Conservation (phyloP, 2,797 vertebrate genomes). For the Pelochelys cantorii region DNA sequence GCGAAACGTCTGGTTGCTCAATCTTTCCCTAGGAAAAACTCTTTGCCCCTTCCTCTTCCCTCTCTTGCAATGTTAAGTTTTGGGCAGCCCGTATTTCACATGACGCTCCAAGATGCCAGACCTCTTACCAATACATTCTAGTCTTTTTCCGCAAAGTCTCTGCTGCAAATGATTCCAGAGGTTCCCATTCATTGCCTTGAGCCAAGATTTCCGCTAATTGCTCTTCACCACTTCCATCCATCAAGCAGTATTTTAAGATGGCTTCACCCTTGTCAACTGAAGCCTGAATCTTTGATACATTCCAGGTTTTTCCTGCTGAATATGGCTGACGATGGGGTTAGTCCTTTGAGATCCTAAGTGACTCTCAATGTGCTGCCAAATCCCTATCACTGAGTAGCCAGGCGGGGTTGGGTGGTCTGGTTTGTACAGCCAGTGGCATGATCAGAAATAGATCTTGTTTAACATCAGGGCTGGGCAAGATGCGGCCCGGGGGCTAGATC, state of each 20-base stretch:
- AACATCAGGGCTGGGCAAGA: not conserved
- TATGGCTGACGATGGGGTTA: not conserved
- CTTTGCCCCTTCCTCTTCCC: not conserved
- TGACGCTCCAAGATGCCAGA: not conserved
- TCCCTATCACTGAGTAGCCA: not conserved
- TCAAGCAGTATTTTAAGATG: not conserved
- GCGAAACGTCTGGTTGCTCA: not conserved
- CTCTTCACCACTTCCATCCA: not conserved
- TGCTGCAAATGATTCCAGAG: not conserved
- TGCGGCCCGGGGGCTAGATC: no score
- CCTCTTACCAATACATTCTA: not conserved
- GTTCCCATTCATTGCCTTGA: not conserved
- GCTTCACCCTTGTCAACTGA: slow-evolving; percentile 2
- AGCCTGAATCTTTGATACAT: not conserved
- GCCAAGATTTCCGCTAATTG: not conserved
- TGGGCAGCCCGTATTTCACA: not conserved
- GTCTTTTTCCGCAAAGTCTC: not conserved
- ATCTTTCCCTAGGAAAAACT: not conserved
- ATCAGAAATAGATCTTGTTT: not conserved
- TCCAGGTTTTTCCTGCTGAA: not conserved
- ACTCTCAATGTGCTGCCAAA: not conserved
- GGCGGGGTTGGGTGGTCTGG: not conserved
- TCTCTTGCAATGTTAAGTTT: not conserved
- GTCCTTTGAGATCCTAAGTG: not conserved
- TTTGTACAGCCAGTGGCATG: not conserved